Evolutionary conservation across 2,888 invertebrate genomes (phyloP), one percentile per base, ranked within the genome.

Genomic region (Catonia carolina): DNA sequence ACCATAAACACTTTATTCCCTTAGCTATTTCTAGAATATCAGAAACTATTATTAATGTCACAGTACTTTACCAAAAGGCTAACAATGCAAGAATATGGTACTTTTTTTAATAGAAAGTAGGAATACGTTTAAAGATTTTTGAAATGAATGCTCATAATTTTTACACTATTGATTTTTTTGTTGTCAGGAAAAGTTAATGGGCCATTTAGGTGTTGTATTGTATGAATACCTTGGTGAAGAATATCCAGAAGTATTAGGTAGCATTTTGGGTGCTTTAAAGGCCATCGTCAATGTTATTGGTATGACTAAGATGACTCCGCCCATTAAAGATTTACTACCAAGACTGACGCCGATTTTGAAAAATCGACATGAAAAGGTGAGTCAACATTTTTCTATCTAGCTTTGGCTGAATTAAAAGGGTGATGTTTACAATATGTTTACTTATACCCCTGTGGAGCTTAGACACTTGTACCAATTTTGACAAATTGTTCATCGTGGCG

Each of bases 231-330:
- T 99, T 66, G 99, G 99, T 64, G 99, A 99, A 75, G 99, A 99
- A 74, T 99, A 99, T 72, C 99, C 99, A 0, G 98, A 99, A 76
- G 99, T 99, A 8, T 77, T 99, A 64, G 99, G 99, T 36, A 96
- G 96, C 45, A 99, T 99, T 70, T 79, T 99, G 51, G 99, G 98
- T 1, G 99, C 98, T 0, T 76, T 99, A n/a, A 99, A 99, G 75
- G 94, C 94, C 1, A 99, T 99, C 65, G 98, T 99, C 4, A 99
- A 98, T 73, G 99, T 99, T 4, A 99, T 99, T 69, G 99, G 99
- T 66, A 99, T 99, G 99, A 97, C 97, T 0, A 98, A 99, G 77
- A 99, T 99, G 99, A 99, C 97, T 2, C 99, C 99, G 4, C 99
- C 99, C 1, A 99, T 99, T 69, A 99, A 99, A 76, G 98, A 99